Evolutionary conservation across 1,140 invertebrate genomes (phyloP).

Genomic region (Sitobion miscanthi): DNA sequence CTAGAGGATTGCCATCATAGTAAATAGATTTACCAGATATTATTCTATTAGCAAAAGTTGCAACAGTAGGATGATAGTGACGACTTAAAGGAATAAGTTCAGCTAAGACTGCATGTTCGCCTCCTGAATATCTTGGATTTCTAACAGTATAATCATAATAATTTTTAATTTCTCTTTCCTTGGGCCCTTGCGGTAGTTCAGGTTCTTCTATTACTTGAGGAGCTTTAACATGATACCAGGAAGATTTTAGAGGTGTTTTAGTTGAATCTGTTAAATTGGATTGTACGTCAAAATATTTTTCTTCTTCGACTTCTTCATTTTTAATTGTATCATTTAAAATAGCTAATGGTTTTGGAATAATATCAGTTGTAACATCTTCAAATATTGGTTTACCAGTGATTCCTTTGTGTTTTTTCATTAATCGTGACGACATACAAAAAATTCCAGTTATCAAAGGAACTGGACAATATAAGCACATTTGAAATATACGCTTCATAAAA

Average conservation of each 20-base stretch:
- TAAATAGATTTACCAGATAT: conserved; percentile 76
- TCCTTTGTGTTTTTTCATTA: conserved; percentile 62
- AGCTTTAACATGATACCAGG: conserved; percentile 57
- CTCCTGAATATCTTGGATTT: conserved; percentile 84
- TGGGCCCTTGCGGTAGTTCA: conserved; percentile 59
- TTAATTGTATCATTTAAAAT: conserved; percentile 33
- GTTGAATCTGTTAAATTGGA: conserved; percentile 36
- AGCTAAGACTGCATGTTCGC: conserved; percentile 70
- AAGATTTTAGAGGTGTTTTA: conserved; percentile 19
- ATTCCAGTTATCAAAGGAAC: conserved; percentile 75
- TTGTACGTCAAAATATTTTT: conserved; percentile 62
- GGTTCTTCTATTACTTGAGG: conserved; percentile 61
- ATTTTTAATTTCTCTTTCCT: conserved; percentile 57
- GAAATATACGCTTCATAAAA: conserved; percentile 89
- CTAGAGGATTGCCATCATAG: conserved; percentile 90
- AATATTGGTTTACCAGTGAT: conserved; percentile 53
- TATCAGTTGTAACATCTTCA: conserved; percentile 54
- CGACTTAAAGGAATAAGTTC: conserved; percentile 75
- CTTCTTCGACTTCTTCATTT: conserved; percentile 63
- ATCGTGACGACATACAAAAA: conserved; percentile 80
- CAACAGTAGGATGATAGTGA: conserved; percentile 92
- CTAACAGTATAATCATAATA: conserved; percentile 71
- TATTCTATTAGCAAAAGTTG: conserved; percentile 85
- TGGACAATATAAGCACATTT: conserved; percentile 68
- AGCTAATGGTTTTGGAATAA: background rate